phyloP scores from a whole-genome alignment of 2,113 vertebrate species.

The Chloropsis cyanopogon region DNA sequence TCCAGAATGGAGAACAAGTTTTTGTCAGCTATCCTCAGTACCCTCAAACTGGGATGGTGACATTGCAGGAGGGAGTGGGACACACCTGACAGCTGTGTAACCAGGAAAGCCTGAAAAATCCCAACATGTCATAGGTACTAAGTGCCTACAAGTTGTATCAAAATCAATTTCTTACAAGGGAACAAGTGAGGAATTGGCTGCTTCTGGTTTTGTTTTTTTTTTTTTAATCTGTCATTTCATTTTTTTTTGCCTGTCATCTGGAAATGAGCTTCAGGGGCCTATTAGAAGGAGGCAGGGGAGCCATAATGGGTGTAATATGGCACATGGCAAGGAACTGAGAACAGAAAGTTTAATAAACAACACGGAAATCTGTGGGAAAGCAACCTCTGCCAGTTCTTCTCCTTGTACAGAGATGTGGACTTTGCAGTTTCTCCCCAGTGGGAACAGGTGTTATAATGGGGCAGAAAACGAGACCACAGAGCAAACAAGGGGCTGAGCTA shows the following conservation, averaged over 20 bases:
- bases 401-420: background rate
- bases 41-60: background rate
- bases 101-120: background rate
- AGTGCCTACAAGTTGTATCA: background rate
- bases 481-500: background rate
- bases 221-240: no score
- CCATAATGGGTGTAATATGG: background rate
- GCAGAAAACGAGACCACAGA: background rate
- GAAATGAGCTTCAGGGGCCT: background rate
- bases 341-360: background rate
- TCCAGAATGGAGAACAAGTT: background rate
- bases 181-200: background rate
- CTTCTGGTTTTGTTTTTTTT: no score
- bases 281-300: background rate
- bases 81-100: background rate
- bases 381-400: background rate
- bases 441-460: background rate
- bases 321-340: background rate
- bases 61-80: background rate
- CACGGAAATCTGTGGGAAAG: background rate
- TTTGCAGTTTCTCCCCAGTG: background rate
- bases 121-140: fast-evolving
- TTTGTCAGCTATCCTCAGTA: background rate
- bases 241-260: background rate
- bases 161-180: background rate